Base-by-base conservation (phyloP, 2,797 vertebrate species). In the Muscicapa comitata region DNA sequence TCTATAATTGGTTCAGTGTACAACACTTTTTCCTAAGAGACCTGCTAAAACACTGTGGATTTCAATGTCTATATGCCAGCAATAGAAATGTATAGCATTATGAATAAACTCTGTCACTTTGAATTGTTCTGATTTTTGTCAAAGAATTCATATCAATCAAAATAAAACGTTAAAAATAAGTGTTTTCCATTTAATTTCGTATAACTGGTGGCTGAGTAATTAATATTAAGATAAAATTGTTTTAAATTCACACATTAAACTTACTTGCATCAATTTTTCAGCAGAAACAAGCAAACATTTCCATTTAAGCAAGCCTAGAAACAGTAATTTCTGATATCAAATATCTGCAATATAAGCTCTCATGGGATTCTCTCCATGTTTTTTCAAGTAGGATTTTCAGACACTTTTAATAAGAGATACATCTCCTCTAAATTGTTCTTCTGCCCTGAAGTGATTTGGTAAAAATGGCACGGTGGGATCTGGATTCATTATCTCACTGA, bases 401-500 rank as follows among this genome's bases (percentile, higher is more conserved):
- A 61, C 18, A 71, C 71, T 94, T 94, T 86, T 94, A 93, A 55
- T 93, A 88, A 91, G 77, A 70, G 53, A 45, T 24, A 54, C 33
- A 71, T 53, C 82, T 88, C 65, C 85, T 92, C 54, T 79, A 80
- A 91, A 94, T 84, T 73, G 53, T 90, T 94, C 68, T 93, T 73
- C 82, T 89, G 50, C 68, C 47, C 84, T 87, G 43, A 88, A 74
- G 55, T 33, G 70, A 75, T 85, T 92, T 92, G 83, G 66, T 76
- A 92, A 86, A 94, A 95, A 91, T 53, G 67, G 87, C 87, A 92
- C 37, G 3, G 45, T 37, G 38, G 29, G 51, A 43, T 94, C 88
- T 74, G 63, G 67, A 72, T 95, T 96, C 93, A 96, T 93, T 95
- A 96, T 88, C 90, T 86, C 94, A 89, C 71, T 90, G 89, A 91